Evolutionary conservation across 2,797 vertebrate species (phyloP), one percentile per base, ranked within the genome.

Genomic region (Sebastes itinus): DNA sequence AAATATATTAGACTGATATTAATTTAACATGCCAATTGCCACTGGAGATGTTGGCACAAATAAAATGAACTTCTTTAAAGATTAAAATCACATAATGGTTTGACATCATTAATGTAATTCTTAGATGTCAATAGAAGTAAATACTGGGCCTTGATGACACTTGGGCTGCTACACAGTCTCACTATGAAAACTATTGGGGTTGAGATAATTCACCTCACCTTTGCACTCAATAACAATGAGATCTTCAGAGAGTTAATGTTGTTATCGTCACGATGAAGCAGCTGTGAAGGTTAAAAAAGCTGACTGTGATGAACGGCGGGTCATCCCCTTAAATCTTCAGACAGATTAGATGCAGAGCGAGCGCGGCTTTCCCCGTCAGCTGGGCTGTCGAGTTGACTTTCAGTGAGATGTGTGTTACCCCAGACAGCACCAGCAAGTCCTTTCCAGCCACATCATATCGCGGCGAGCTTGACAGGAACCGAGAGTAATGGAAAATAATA

Each of bases 381-480:
- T 2, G 20, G 71, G 25, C 79, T 80, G 88, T 86, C 52, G n/a
- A 64, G 74, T 81, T 70, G 73, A 84, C 83, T 87, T 64, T 82
- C 77, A 56, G 72, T 58, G 72, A 77, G 78, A 72, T 32, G 69
- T 73, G 69, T 56, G 69, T 59, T 75, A 73, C 67, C 76, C 62
- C 81, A 70, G 78, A 90, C 75, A 66, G 85, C 80, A 90, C 69
- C 86, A 89, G 80, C 1, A 69, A 89, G 65, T 88, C 77, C 79
- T 89, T 82, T 87, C 81, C 78, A 74, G 84, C 72, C 64, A 55
- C 85, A 87, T 87, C 84, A 78, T 56, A 78, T 79, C 88, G 80
- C 77, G 52, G 5, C 3, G 4, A 77, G 72, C 61, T 72, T 78
- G 75, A 83, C 91, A 75, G 79, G 68, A 88, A 75, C 62, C 64